Conservation (phyloP, 2,888 invertebrate species). For the Drosophila anomelani region DNA sequence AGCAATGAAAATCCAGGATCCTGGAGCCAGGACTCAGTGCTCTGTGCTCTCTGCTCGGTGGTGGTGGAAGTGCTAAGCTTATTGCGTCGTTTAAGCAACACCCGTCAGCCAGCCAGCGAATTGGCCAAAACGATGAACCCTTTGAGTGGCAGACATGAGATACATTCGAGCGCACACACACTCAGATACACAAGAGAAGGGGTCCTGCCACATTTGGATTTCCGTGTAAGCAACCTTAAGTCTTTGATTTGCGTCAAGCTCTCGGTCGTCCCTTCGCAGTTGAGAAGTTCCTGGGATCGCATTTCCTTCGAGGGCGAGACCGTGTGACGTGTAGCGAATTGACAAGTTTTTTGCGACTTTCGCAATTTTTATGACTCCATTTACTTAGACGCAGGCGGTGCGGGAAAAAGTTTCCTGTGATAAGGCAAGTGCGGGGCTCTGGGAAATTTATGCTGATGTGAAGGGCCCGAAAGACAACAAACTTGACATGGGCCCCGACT, state of each 20-base stretch:
- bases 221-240: slow-evolving; percentile 72
- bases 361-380: slow-evolving; percentile 82
- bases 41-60: background rate
- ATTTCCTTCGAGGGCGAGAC: slow-evolving; percentile 23
- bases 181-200: slow-evolving; percentile 6
- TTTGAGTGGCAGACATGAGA: slow-evolving; percentile 60
- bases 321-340: slow-evolving; percentile 72
- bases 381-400: slow-evolving; percentile 52
- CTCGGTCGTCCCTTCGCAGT: slow-evolving; percentile 36
- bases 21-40: slow-evolving; percentile 6
- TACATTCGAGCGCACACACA: slow-evolving; percentile 40
- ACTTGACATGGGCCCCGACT: slow-evolving; percentile 46
- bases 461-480: slow-evolving; percentile 64
- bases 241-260: slow-evolving; percentile 65
- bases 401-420: slow-evolving; percentile 49
- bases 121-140: slow-evolving; percentile 65
- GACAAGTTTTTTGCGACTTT: slow-evolving; percentile 66
- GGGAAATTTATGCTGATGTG: slow-evolving; percentile 70
- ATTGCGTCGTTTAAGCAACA: slow-evolving; percentile 78
- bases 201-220: slow-evolving; percentile 54
- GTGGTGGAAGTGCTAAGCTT: slow-evolving; percentile 71
- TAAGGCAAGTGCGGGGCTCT: slow-evolving; percentile 49
- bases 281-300: slow-evolving; percentile 50
- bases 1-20: slow-evolving; percentile 70
- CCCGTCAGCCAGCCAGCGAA: slow-evolving; percentile 59